Percentiles rank a stretch among this genome's conserved stretches.
phyloP scores from a whole-genome alignment of 2,113 vertebrate species.

The Corythaixoides concolor region DNA sequence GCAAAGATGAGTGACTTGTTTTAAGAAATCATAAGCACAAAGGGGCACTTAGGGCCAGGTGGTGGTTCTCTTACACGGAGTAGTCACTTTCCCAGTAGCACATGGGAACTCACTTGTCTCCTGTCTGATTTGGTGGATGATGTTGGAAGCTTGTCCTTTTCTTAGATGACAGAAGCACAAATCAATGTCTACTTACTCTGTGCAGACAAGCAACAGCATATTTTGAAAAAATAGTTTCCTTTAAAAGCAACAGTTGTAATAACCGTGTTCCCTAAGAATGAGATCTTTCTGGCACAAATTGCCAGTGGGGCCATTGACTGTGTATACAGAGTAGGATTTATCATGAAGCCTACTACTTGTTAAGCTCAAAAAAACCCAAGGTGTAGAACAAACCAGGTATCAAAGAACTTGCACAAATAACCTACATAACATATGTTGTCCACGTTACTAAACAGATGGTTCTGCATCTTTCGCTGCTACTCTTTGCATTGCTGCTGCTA shows the following conservation, averaged over 20 bases:
- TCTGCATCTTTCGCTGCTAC: neutral
- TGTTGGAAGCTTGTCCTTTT: neutral
- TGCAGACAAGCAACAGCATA: neutral
- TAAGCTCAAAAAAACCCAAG: neutral
- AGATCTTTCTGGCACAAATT: neutral
- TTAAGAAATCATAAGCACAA: neutral
- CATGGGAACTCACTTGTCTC: neutral
- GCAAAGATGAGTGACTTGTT: neutral
- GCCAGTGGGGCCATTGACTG: neutral
- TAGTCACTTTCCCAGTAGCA: neutral
- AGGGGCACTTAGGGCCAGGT: neutral
- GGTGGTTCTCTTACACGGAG: neutral
- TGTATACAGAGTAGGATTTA: neutral
- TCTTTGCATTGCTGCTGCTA: neutral
- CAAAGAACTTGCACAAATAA: conserved; percentile 1
- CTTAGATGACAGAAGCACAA: neutral
- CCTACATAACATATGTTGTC: neutral
- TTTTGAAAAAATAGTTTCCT: neutral
- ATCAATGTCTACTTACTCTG: neutral
- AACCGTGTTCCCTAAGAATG: neutral
- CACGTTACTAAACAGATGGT: neutral
- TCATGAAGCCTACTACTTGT: neutral
- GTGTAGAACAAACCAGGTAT: neutral
- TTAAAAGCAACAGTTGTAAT: neutral
- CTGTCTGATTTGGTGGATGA: neutral